These are phyloP conservation scores for Melangyna quadrimaculata DNA, from an alignment of 2,888 invertebrate genomes.

Conservation along the genomic window DNA sequence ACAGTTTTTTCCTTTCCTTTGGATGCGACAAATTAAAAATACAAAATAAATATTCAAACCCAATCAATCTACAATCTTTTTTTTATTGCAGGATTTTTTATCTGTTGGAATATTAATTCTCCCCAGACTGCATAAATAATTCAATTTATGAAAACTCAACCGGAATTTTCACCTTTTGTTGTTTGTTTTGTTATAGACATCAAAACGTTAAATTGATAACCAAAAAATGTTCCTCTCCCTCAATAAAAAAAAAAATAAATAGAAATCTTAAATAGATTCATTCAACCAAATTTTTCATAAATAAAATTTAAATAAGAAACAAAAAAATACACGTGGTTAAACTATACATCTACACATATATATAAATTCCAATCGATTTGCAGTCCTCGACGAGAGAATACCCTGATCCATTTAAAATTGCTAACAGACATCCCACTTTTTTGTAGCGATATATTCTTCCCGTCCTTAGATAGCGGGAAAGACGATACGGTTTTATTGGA, in stretches of 20 bases:
- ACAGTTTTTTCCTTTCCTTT: neutral
- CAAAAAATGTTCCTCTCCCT: conserved; percentile 13
- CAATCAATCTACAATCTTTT: neutral
- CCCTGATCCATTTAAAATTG: conserved; percentile 33
- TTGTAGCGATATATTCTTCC: neutral
- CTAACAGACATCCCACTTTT: neutral
- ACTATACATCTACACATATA: neutral
- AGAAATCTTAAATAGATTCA: conserved; percentile 20
- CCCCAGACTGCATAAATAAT: conserved; percentile 6
- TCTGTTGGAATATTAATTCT: neutral
- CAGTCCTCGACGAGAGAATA: neutral
- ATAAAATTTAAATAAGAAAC: neutral
- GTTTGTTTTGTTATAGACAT: neutral
- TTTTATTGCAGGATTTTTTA: neutral
- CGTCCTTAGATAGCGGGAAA: neutral
- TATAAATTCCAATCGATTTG: conserved; percentile 27
- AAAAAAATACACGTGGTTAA: neutral
- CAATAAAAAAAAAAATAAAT: neutral
- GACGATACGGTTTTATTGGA: neutral
- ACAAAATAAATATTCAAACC: conserved; percentile 15
- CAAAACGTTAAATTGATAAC: conserved; percentile 37
- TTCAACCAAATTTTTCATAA: neutral
- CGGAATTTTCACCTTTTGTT: conserved; percentile 1
- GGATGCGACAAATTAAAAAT: neutral
- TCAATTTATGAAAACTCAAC: neutral